A percentile compares a stretch with the other conserved stretches of the same genome.
phyloP scores from a whole-genome alignment of 2,797 vertebrate species.

The Falco peregrinus region DNA sequence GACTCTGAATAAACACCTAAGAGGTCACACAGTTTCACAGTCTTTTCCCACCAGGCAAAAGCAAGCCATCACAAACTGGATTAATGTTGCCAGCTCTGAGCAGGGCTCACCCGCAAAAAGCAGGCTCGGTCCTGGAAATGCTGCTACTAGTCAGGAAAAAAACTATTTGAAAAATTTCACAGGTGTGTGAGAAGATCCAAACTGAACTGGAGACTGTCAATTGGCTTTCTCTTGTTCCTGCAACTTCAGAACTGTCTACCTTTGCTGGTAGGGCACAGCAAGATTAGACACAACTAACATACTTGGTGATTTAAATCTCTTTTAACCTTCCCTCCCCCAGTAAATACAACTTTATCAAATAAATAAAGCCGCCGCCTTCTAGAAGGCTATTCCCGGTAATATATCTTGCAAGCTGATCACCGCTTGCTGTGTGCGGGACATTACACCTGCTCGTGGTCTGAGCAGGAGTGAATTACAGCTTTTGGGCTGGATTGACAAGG shows the following conservation, averaged over 20 bases:
- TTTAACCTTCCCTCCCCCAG: not conserved
- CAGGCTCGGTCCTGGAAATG: not conserved
- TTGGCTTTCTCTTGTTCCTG: not conserved
- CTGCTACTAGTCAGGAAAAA: not conserved
- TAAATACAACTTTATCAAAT: not conserved
- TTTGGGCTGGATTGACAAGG: not conserved
- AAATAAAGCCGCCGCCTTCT: not conserved
- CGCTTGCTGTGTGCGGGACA: not conserved
- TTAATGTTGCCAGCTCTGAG: not conserved
- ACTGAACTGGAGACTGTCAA: not conserved
- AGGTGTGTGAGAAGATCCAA: not conserved
- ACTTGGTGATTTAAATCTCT: not conserved
- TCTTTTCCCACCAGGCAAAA: not conserved
- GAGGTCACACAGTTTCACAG: not conserved
- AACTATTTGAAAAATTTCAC: not conserved
- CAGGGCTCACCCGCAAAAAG: not conserved
- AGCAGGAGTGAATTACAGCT: not conserved
- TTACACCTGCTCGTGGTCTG: not conserved
- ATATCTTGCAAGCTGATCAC: not conserved
- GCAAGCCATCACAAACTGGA: not conserved
- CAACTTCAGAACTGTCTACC: not conserved
- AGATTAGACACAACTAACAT: not conserved
- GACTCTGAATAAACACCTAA: constrained; percentile 3
- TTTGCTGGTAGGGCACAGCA: not conserved
- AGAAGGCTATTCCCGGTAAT: not conserved